These are phyloP conservation scores for Tragulus kanchil DNA, from an alignment of 2,113 vertebrate species.

Conservation along the genomic window DNA sequence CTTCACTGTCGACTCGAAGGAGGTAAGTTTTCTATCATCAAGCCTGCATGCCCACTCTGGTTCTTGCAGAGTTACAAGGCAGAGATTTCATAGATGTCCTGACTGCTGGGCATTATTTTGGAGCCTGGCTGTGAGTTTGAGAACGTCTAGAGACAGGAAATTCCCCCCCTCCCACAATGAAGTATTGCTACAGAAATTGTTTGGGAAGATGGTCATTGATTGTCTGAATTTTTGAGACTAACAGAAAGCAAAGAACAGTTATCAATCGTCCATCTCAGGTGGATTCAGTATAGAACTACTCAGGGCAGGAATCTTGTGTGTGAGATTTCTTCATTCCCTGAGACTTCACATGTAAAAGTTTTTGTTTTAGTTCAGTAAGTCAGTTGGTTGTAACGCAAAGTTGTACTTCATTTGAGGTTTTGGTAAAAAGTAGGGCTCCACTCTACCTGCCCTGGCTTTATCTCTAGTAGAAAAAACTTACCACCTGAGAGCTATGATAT, in stretches of 20 bases:
- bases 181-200: background rate
- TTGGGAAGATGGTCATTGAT: background rate
- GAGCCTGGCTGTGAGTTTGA: background rate
- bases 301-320: background rate
- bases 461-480: background rate
- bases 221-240: background rate
- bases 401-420: constrained; percentile 42
- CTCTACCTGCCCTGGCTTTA: background rate
- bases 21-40: background rate
- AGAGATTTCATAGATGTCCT: background rate
- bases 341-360: background rate
- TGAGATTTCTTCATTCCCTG: constrained; percentile 24
- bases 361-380: constrained; percentile 2
- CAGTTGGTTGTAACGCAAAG: constrained; percentile 15
- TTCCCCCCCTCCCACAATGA: background rate
- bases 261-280: background rate
- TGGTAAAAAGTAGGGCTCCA: background rate
- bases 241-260: background rate
- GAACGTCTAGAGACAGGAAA: background rate
- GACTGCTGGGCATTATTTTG: background rate
- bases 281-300: constrained; percentile 3
- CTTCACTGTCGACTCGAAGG: background rate
- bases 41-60: background rate
- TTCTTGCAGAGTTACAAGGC: background rate
- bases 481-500: background rate